Conservation (phyloP, 2,888 invertebrate species). For the Lasius fuliginosus region DNA sequence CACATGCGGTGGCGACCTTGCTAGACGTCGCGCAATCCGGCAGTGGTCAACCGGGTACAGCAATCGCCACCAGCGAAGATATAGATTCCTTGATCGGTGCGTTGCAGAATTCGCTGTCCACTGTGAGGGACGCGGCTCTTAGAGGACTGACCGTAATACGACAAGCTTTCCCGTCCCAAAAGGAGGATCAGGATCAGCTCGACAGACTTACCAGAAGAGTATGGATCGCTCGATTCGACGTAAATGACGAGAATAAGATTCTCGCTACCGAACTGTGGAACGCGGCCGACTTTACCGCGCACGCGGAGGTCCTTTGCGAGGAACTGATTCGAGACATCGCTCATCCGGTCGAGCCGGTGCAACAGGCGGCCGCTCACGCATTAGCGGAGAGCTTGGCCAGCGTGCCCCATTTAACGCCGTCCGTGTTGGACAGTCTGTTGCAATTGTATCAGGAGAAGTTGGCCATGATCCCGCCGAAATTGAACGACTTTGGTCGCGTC, state of each 20-base stretch:
- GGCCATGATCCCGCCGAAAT: constrained; percentile 93
- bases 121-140: constrained; percentile 93
- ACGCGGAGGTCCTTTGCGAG: constrained; percentile 87
- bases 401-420: constrained; percentile 87
- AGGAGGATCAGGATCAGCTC: constrained; percentile 88
- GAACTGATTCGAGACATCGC: constrained; percentile 91
- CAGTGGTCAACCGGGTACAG: constrained; percentile 90
- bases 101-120: constrained; percentile 90
- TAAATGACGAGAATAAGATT: constrained; percentile 91
- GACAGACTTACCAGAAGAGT: constrained; percentile 91
- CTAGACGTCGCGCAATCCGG: constrained; percentile 93
- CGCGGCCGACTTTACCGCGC: constrained; percentile 87
- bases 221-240: constrained; percentile 95
- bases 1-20: constrained; percentile 93
- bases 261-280: constrained; percentile 90
- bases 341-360: constrained; percentile 93
- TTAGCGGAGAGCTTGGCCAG: constrained; percentile 90
- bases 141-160: constrained; percentile 90
- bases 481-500: constrained; percentile 97
- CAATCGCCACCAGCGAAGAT: constrained; percentile 90
- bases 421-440: constrained; percentile 90
- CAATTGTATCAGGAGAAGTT: constrained; percentile 92
- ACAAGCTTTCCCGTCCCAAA: constrained; percentile 89
- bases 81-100: constrained; percentile 91
- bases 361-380: constrained; percentile 94